Percentiles rank a stretch among this genome's conserved stretches.
These are phyloP conservation scores for Arctocebus calabarensis DNA, from an alignment of 2,797 vertebrate species.

Conservation along the genomic window DNA sequence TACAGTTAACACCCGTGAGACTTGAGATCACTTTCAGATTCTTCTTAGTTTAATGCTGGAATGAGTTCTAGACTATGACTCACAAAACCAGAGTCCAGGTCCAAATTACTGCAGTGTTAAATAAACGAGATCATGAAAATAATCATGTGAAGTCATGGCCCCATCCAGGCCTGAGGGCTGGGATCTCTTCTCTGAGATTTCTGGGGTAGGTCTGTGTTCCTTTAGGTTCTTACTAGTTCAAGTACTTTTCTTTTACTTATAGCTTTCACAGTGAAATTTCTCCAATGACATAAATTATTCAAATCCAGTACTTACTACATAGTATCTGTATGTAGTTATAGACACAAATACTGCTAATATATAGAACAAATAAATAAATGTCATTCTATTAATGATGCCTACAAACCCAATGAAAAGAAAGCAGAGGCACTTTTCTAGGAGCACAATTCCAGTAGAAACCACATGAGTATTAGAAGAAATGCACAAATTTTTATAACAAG, in stretches of 20 bases:
- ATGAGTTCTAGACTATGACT: neutral
- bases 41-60: neutral
- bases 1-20: neutral
- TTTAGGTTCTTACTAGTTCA: neutral
- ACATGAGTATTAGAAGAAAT: neutral
- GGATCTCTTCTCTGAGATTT: neutral
- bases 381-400: neutral
- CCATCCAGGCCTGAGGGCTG: neutral
- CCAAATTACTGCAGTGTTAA: neutral
- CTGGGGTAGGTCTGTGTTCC: neutral
- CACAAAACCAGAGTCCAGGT: neutral
- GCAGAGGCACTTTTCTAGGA: neutral
- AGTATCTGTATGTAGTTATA: neutral
- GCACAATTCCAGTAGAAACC: neutral
- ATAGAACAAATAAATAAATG: neutral
- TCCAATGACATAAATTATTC: neutral
- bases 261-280: neutral
- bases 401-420: neutral
- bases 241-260: neutral
- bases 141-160: neutral
- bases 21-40: conserved; percentile 1
- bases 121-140: neutral
- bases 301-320: neutral
- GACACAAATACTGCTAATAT: neutral
- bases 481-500: neutral